Percentiles rank a stretch among this genome's conserved stretches.
These are phyloP conservation scores for Ctenopoma multispine DNA, from an alignment of 2,797 vertebrate genomes.

Conservation along the genomic window DNA sequence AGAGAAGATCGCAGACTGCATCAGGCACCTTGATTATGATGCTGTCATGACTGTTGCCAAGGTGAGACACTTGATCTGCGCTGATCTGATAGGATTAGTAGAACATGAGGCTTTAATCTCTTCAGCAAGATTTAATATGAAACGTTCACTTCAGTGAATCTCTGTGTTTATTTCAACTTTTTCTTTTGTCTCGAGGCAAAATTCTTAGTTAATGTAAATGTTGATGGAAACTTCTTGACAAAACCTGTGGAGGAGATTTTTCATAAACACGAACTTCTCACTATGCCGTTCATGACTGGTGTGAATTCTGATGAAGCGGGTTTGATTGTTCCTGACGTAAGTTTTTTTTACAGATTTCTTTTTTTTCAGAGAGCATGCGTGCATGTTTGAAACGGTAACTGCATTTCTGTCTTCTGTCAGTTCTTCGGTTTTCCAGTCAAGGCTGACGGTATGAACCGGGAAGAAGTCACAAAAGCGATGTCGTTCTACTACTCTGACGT, in stretches of 20 bases:
- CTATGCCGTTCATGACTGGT: slow-evolving; percentile 81
- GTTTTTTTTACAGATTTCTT: slow-evolving; percentile 14
- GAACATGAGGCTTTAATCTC: neutral
- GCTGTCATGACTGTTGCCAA: slow-evolving; percentile 31
- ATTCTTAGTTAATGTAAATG: neutral
- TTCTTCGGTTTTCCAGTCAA: slow-evolving; percentile 66
- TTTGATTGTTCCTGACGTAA: slow-evolving; percentile 65
- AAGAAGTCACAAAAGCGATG: slow-evolving; percentile 15
- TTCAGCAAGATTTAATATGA: neutral
- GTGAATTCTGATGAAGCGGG: slow-evolving; percentile 79
- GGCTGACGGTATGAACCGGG: slow-evolving; percentile 79
- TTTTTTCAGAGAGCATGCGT: neutral
- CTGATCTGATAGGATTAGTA: neutral
- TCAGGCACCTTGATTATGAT: slow-evolving; percentile 68
- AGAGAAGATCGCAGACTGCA: slow-evolving; percentile 73
- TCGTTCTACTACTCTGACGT: neutral
- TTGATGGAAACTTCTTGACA: slow-evolving; percentile 76
- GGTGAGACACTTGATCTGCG: slow-evolving; percentile 52
- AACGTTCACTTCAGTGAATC: neutral
- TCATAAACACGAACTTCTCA: slow-evolving; percentile 65
- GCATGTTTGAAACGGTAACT: slow-evolving; percentile 1
- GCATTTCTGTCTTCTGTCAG: slow-evolving; percentile 49
- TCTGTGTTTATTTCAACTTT: neutral
- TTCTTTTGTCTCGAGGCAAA: slow-evolving; percentile 44
- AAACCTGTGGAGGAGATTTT: slow-evolving; percentile 67